These are phyloP conservation scores for Lasioglossum lativentre DNA, from an alignment of 2,888 invertebrate species.

Conservation along the genomic window DNA sequence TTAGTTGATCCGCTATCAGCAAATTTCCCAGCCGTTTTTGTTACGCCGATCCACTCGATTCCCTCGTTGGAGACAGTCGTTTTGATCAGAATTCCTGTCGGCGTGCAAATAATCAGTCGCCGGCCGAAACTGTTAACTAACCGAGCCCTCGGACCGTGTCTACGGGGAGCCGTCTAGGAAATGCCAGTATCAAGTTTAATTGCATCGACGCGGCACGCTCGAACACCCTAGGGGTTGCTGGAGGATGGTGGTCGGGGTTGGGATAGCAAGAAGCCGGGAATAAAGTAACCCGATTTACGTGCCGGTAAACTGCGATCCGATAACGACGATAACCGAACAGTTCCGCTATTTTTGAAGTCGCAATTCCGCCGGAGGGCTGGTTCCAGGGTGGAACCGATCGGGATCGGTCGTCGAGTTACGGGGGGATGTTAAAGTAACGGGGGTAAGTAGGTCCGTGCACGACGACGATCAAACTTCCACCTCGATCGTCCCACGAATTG, in stretches of 20 bases:
- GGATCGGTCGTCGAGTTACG: conserved; percentile 26
- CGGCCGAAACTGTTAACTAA: not conserved
- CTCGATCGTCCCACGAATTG: conserved; percentile 23
- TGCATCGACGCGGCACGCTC: conserved; percentile 37
- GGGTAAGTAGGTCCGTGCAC: conserved; percentile 21
- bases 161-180: conserved; percentile 17
- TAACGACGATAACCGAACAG: conserved; percentile 54
- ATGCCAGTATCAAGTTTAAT: conserved; percentile 49
- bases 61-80: not conserved
- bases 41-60: not conserved
- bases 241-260: not conserved
- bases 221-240: conserved; percentile 16
- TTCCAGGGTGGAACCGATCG: conserved; percentile 25
- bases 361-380: conserved; percentile 12
- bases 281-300: conserved; percentile 65
- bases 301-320: conserved; percentile 58
- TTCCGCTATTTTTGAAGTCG: conserved; percentile 53
- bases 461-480: conserved; percentile 13
- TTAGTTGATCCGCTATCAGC: not conserved
- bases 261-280: conserved; percentile 45
- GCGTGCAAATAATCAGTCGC: conserved; percentile 1
- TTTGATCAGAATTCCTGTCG: not conserved
- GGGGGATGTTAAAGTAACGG: not conserved
- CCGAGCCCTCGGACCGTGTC: conserved; percentile 19
- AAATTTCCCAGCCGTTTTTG: not conserved